Evolutionary conservation across 2,113 vertebrate species (phyloP).

Genomic region (Danionella cerebrum): DNA sequence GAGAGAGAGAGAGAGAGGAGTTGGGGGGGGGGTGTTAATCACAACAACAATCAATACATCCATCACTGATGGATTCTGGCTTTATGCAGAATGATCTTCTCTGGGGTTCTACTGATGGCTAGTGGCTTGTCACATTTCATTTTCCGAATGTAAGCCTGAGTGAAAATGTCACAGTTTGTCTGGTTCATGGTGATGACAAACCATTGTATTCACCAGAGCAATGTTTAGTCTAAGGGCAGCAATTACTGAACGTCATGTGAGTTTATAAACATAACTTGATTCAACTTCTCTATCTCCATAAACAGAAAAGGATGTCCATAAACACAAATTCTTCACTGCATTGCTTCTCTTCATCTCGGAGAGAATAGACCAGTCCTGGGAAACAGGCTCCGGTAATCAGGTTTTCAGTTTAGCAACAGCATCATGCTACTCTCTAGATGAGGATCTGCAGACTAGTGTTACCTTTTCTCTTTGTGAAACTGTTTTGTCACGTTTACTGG

Average conservation of each 20-base stretch:
- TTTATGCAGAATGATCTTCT: background rate
- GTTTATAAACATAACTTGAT: too few species aligned
- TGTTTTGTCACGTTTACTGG: too few species aligned
- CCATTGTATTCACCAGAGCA: background rate
- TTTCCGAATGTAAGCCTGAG: background rate
- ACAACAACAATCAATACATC: too few species aligned
- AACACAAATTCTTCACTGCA: background rate
- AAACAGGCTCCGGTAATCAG: background rate
- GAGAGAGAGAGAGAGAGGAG: too few species aligned
- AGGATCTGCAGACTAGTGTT: too few species aligned
- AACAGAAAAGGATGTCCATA: too few species aligned
- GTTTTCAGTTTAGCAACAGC: too few species aligned
- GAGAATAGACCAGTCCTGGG: background rate
- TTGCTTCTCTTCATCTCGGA: background rate
- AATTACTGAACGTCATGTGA: background rate
- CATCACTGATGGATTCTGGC: slow-evolving; percentile 14
- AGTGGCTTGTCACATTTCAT: background rate
- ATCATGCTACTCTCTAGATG: too few species aligned
- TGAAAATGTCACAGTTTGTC: background rate
- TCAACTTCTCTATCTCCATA: background rate
- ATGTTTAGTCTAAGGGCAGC: background rate
- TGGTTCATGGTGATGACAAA: background rate
- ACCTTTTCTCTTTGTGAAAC: too few species aligned
- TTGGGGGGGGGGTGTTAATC: too few species aligned
- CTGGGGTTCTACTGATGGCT: background rate